phyloP scores from a whole-genome alignment of 92 coral and sea anemone genomes.

The Blastomussa wellsi region DNA sequence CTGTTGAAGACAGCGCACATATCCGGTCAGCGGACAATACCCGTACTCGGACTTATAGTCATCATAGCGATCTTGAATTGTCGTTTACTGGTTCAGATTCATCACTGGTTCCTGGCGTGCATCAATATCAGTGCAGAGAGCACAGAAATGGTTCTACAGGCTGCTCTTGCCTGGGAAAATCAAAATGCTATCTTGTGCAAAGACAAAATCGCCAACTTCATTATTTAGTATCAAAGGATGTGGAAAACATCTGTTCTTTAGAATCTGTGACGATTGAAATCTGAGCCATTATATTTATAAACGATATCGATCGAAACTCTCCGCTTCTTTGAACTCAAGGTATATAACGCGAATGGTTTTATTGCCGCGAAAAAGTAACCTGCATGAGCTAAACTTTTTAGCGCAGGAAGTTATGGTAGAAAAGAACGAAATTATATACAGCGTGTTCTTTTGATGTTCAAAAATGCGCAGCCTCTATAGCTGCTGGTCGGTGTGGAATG shows the following conservation, averaged over 20 bases:
- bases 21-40: conserved; percentile 56
- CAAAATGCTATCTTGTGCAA: conserved; percentile 60
- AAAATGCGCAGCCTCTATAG: no score
- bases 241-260: background rate
- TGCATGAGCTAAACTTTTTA: no score
- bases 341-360: no score
- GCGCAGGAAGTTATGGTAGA: background rate
- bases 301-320: background rate
- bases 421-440: no score
- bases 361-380: no score
- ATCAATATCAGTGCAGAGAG: conserved; percentile 22
- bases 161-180: conserved; percentile 65
- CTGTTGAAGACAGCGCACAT: conserved; percentile 21
- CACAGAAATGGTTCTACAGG: conserved; percentile 33
- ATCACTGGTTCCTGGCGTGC: background rate
- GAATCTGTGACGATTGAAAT: background rate
- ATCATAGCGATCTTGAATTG: background rate
- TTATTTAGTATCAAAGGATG: conserved; percentile 9
- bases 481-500: no score
- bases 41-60: background rate
- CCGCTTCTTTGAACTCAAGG: no score
- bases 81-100: background rate
- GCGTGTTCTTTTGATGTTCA: no score
- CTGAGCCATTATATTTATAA: background rate
- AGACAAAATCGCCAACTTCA: conserved; percentile 51